Conservation (phyloP, 1,140 invertebrate genomes). For the Habropoda laboriosa region DNA sequence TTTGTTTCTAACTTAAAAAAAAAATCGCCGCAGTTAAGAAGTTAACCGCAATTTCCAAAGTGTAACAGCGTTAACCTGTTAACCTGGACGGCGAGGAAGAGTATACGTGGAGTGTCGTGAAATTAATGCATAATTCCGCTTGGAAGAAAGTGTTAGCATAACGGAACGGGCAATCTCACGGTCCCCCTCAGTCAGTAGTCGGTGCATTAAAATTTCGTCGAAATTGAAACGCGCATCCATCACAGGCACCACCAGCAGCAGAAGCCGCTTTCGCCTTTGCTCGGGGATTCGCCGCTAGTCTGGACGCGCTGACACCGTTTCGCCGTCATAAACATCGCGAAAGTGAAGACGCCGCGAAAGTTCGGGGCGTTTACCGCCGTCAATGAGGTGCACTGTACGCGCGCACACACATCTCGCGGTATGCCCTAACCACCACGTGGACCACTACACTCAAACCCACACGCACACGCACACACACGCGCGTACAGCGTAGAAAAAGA, state of each 20-base stretch:
- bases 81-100: too few relatives aligned
- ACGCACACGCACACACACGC: conserved; percentile 44
- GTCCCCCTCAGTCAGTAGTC: background rate
- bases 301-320: conserved; percentile 44
- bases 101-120: too few relatives aligned
- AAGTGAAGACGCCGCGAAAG: conserved; percentile 53
- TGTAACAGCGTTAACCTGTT: too few relatives aligned
- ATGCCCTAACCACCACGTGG: conserved; percentile 56
- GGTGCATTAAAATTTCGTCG: background rate
- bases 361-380: conserved; percentile 63
- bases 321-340: conserved; percentile 48
- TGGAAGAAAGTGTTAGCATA: too few relatives aligned
- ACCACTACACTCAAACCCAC: too few relatives aligned
- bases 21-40: too few relatives aligned
- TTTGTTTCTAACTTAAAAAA: too few relatives aligned
- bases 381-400: conserved; percentile 59
- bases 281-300: conserved; percentile 21
- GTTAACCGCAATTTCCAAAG: too few relatives aligned
- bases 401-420: background rate
- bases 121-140: too few relatives aligned
- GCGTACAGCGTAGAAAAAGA: background rate
- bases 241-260: background rate
- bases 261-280: background rate
- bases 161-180: too few relatives aligned
- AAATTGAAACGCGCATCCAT: conserved; percentile 7